These are phyloP conservation scores for Gobius niger DNA, from an alignment of 2,113 vertebrate genomes.

Conservation along the genomic window DNA sequence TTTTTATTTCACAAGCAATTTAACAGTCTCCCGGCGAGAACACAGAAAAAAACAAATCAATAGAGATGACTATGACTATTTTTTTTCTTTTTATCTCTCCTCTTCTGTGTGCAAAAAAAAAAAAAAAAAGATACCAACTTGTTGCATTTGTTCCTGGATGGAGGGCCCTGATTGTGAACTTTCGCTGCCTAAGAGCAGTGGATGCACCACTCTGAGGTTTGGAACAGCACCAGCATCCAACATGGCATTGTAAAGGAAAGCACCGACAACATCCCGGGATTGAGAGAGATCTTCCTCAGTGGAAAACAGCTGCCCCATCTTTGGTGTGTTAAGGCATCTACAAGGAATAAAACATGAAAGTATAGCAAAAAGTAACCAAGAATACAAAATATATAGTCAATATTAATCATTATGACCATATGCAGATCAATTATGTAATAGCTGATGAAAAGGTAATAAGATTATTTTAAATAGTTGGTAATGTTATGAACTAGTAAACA, in stretches of 20 bases:
- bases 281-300: conserved; percentile 47
- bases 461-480: too few relatives aligned
- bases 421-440: too few relatives aligned
- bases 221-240: conserved; percentile 49
- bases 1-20: background rate
- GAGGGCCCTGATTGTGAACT: conserved; percentile 13
- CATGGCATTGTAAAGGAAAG: conserved; percentile 62
- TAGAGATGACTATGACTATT: background rate
- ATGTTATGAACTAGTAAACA: too few relatives aligned
- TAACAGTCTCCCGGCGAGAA: background rate
- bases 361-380: too few relatives aligned
- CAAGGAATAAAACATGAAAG: background rate
- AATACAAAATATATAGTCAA: too few relatives aligned
- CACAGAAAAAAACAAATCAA: background rate
- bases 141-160: conserved; percentile 55
- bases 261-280: conserved; percentile 38
- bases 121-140: conserved; percentile 27
- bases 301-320: conserved; percentile 68
- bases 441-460: too few relatives aligned
- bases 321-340: conserved; percentile 9
- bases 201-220: conserved; percentile 49
- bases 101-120: background rate
- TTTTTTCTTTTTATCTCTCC: background rate
- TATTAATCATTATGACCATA: too few relatives aligned
- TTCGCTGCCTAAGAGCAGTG: conserved; percentile 31